These are phyloP conservation scores for Drosophila kurseongensis DNA, from an alignment of 1,140 invertebrate species.

Conservation along the genomic window DNA sequence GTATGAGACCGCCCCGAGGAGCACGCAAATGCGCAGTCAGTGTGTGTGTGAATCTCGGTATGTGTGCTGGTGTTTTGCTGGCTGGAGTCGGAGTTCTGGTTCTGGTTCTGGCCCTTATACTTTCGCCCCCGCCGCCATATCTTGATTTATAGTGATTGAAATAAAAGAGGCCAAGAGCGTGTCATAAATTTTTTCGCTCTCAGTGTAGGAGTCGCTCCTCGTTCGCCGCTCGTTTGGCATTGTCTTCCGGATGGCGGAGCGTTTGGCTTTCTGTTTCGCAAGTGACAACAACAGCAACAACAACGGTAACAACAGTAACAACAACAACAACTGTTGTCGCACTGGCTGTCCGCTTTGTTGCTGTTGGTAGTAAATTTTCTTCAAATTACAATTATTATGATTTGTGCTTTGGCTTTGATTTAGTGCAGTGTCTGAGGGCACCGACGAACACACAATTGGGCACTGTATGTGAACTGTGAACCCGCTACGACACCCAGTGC, in stretches of 20 bases:
- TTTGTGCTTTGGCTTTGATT: conserved; percentile 80
- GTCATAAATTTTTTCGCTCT: conserved; percentile 81
- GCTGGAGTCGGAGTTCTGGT: conserved; percentile 15
- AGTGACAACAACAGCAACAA: conserved; percentile 49
- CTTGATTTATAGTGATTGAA: conserved; percentile 84
- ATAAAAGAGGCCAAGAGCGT: conserved; percentile 83
- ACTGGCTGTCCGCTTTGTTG: conserved; percentile 43
- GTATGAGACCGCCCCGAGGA: conserved; percentile 34
- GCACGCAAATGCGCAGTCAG: conserved; percentile 74
- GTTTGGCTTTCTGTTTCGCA: conserved; percentile 70
- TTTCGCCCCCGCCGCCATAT: conserved; percentile 61
- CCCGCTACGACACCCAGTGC: conserved; percentile 28
- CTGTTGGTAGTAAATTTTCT: conserved; percentile 81
- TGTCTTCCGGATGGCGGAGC: conserved; percentile 63
- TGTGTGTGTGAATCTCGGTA: conserved; percentile 23
- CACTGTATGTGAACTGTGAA: conserved; percentile 32
- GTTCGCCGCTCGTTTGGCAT: conserved; percentile 62
- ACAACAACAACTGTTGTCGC: conserved; percentile 29
- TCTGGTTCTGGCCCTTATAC: conserved; percentile 20
- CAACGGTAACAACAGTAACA: conserved; percentile 17
- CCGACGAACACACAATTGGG: conserved; percentile 19
- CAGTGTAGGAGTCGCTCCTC: conserved; percentile 35
- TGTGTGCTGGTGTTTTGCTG: conserved; percentile 20
- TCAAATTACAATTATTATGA: conserved; percentile 84
- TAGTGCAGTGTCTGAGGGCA: conserved; percentile 65